These are phyloP conservation scores for Rhogogaster chlorosoma DNA, from an alignment of 2,888 invertebrate genomes.

Conservation along the genomic window DNA sequence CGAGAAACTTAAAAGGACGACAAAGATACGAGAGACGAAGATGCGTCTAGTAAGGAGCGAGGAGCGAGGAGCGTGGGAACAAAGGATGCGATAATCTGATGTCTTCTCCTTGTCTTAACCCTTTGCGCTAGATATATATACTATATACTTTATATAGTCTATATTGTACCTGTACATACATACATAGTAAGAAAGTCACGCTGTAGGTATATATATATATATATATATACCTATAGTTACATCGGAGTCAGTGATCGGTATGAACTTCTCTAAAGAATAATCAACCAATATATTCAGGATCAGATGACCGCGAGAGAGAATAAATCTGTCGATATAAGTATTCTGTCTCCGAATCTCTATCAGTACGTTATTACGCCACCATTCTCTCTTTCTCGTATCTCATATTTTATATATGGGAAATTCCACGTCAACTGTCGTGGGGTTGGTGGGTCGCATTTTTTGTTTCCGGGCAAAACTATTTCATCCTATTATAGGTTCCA, in stretches of 20 bases:
- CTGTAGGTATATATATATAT: neutral
- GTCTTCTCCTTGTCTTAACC: slow-evolving; percentile 57
- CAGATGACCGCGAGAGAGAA: neutral
- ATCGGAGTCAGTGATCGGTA: neutral
- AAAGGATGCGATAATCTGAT: slow-evolving; percentile 69
- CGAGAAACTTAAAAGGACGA: slow-evolving; percentile 67
- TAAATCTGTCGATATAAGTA: neutral
- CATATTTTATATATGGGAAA: too few relatives aligned
- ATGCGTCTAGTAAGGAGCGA: slow-evolving; percentile 53
- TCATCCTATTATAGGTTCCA: too few relatives aligned
- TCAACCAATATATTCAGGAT: neutral
- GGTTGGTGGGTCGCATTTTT: too few relatives aligned
- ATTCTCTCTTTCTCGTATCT: too few relatives aligned
- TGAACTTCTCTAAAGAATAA: neutral
- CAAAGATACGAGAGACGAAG: slow-evolving; percentile 58
- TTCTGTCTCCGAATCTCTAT: neutral
- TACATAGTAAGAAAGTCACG: neutral
- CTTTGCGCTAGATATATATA: neutral
- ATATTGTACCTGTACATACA: too few relatives aligned
- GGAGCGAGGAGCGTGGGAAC: slow-evolving; percentile 71
- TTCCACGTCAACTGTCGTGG: too few relatives aligned
- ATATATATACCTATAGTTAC: too few relatives aligned
- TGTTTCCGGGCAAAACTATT: too few relatives aligned
- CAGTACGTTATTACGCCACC: neutral
- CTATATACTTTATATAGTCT: neutral